Evolutionary conservation across 2,113 vertebrate species (phyloP).

Genomic region (Bos taurus): ARS-UCD2.0 NC_037336.1:4681501-4682000

Average conservation of each 20-base stretch:
- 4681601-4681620: neutral
- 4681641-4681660: neutral
- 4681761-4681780: neutral
- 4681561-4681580: neutral
- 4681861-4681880: neutral
- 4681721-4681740: neutral
- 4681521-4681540: neutral
- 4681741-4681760: neutral
- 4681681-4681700: neutral
- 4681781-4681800: neutral
- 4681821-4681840: neutral
- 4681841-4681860: neutral
- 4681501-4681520: neutral
- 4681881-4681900: neutral
- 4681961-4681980: neutral
- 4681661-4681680: neutral
- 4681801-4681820: neutral
- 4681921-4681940: neutral
- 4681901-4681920: neutral
- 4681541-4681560: neutral
- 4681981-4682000: neutral
- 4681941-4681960: neutral
- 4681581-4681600: neutral
- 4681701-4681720: neutral
- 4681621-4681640: neutral